Evolutionary conservation across 2,888 invertebrate genomes (phyloP).

Genomic region (Lasioglossum pauxillum): DNA sequence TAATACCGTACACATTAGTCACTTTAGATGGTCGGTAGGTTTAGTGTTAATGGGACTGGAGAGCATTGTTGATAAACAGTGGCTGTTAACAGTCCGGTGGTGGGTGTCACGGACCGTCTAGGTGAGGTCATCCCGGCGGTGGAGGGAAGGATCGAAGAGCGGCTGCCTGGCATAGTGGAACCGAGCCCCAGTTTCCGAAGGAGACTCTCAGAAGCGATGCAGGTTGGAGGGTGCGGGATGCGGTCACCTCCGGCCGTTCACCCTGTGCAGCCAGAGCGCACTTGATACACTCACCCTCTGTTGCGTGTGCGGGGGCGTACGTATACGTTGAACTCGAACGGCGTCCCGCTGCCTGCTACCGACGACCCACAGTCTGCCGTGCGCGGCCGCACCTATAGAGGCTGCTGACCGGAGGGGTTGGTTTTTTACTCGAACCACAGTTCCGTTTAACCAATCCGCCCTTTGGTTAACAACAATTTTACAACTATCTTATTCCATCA

Average conservation of each 20-base stretch:
- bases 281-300: constrained; percentile 71
- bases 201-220: constrained; percentile 57
- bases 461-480: background rate
- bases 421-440: background rate
- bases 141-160: constrained; percentile 53
- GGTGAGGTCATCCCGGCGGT: constrained; percentile 39
- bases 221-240: constrained; percentile 74
- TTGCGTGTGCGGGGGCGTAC: constrained; percentile 53
- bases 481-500: background rate
- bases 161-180: constrained; percentile 49
- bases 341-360: constrained; percentile 54
- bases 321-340: constrained; percentile 41
- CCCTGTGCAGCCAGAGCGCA: constrained; percentile 75
- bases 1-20: too few species aligned
- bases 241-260: constrained; percentile 79
- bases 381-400: constrained; percentile 18
- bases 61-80: constrained; percentile 50
- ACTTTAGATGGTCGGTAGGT: too few species aligned
- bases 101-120: constrained; percentile 20
- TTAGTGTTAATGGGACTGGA: background rate
- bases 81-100: constrained; percentile 38
- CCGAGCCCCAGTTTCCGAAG: constrained; percentile 73
- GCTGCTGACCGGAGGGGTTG: constrained; percentile 8
- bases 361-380: constrained; percentile 51
- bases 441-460: background rate